Evolutionary conservation across 1,140 invertebrate species (phyloP).

Genomic region (Maconellicoccus hirsutus): DNA sequence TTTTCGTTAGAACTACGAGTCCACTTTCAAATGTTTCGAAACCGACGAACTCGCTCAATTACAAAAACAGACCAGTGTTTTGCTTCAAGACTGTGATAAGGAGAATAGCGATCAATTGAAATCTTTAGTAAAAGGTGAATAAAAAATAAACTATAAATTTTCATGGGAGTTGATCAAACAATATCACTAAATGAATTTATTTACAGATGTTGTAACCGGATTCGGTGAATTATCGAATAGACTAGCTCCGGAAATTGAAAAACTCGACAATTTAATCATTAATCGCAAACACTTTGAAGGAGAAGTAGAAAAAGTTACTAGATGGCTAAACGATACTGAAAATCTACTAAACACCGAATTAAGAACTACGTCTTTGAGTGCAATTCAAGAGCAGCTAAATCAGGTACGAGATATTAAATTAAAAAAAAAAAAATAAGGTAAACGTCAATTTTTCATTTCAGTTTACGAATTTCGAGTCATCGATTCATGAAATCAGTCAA

Average conservation of each 20-base stretch:
- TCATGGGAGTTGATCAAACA: background rate
- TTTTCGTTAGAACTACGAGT: constrained; percentile 44
- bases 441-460: background rate
- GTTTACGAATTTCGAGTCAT: constrained; percentile 38
- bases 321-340: constrained; percentile 79
- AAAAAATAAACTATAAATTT: background rate
- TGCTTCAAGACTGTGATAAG: constrained; percentile 69
- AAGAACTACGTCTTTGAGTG: constrained; percentile 58
- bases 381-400: constrained; percentile 69
- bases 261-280: constrained; percentile 57
- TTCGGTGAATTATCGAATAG: constrained; percentile 26
- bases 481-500: constrained; percentile 54
- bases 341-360: constrained; percentile 67
- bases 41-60: constrained; percentile 55
- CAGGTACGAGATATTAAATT: too few species aligned
- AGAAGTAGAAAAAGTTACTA: constrained; percentile 62
- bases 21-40: constrained; percentile 65
- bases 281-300: constrained; percentile 66
- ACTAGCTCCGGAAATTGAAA: constrained; percentile 25
- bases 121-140: constrained; percentile 42
- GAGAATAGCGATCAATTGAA: constrained; percentile 53
- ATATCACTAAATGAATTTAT: background rate
- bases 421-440: background rate
- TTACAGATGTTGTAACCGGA: background rate
- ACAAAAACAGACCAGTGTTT: constrained; percentile 56